Evolutionary conservation across 2,797 vertebrate genomes (phyloP).

Genomic region (Arctocebus calabarensis): DNA sequence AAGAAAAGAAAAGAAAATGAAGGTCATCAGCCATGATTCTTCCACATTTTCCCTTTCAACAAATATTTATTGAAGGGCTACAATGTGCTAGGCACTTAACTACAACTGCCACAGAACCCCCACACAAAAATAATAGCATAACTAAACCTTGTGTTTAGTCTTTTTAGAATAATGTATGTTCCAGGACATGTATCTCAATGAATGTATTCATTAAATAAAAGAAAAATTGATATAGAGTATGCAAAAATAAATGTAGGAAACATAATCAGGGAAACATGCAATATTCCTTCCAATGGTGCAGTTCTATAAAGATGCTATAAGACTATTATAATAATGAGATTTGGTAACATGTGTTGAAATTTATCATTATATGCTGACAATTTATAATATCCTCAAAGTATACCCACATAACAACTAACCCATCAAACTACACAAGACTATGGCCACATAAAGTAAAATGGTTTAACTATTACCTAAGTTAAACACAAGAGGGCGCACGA

Average conservation of each 20-base stretch:
- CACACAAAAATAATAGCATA: conserved; percentile 31
- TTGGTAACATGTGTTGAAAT: neutral
- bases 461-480: neutral
- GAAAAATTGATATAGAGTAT: neutral
- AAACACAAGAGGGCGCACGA: conserved; percentile 79
- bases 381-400: conserved; percentile 52
- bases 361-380: conserved; percentile 37
- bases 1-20: no score
- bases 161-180: conserved; percentile 9
- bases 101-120: conserved; percentile 7
- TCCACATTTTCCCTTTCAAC: conserved; percentile 58
- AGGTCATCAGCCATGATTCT: neutral
- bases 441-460: neutral
- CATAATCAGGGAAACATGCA: neutral
- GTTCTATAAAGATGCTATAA: neutral
- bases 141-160: neutral
- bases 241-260: conserved; percentile 44
- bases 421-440: neutral
- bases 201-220: conserved; percentile 52
- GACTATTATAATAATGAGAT: neutral
- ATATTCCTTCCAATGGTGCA: neutral
- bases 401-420: neutral
- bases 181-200: conserved; percentile 6
- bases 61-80: conserved; percentile 45
- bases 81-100: conserved; percentile 21